Base-by-base conservation (phyloP, 2,888 invertebrate genomes). In the Drosophila yooni region DNA sequence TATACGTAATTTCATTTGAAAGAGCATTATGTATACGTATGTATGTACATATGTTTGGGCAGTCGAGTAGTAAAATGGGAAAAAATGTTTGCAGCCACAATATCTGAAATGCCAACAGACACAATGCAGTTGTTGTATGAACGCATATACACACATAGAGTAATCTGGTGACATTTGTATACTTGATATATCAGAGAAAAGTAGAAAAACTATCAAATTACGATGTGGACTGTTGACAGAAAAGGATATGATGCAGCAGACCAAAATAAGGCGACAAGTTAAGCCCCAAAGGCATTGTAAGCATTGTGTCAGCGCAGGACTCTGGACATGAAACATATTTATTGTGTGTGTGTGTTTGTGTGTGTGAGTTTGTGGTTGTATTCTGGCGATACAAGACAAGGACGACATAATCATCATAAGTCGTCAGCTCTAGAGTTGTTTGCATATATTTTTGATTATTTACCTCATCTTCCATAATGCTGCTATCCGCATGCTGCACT, bases 391-490 rank as follows among this genome's bases (percentile, higher is more conserved):
- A 34, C 34, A 59, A 27, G n/a, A 34, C 34, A 54, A 27, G n/a
- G 21, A 38, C 13, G 27, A 34, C 8, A 15, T 46, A 70, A 31
- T 43, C 68, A 65, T 79, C 80, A 79, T 71, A 76, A 69, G 68
- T 40, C 38, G 34, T 18, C n/a, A 18, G n/a, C 29, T 33, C 15
- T 15, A 33, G 8, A 15, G 8, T 21, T 21, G 13, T 11, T n/a
- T 18, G 56, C 46, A 46, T n/a, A 29, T 29, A 29, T 27, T 27
- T 15, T 27, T 15, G 21, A 21, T 29, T 51, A 38, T 76, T 91
- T 85, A 93, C 93, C 92, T 93, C 93, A 80, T 93, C 93, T 68
- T 93, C 92, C 91, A 92, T 92, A 63, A 93, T 90, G 80, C 92
- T 93, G 76, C 92, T 93, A 77, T 93, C 93, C 67, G 91, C 92